A percentile compares a stretch with the other conserved stretches of the same genome.
Evolutionary conservation across 2,113 vertebrate species (phyloP).

Genomic region (Coreoperca whiteheadi): DNA sequence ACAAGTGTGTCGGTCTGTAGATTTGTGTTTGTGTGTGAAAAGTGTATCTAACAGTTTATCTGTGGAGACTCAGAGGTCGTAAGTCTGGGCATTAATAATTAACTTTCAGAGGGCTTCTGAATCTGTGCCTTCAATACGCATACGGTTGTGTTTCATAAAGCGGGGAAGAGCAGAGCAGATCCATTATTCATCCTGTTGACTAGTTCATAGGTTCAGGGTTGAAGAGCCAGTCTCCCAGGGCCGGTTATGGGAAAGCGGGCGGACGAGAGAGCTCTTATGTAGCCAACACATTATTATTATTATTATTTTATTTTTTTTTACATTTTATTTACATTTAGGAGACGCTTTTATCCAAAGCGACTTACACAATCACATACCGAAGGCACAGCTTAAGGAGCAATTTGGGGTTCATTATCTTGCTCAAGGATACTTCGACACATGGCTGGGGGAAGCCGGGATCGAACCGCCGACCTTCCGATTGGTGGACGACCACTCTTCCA

Average conservation of each 20-base stretch:
- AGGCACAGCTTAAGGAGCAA: no score
- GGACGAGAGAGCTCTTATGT: neutral
- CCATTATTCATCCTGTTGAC: slow-evolving; percentile 67
- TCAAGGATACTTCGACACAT: no score
- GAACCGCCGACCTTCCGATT: no score
- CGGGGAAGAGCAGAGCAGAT: slow-evolving; percentile 22
- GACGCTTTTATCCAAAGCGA: no score
- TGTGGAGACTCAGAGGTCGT: slow-evolving; percentile 4
- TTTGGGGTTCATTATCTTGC: no score
- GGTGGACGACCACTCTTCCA: no score
- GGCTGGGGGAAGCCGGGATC: no score
- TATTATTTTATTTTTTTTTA: no score
- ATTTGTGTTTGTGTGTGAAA: slow-evolving; percentile 9
- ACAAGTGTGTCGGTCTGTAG: neutral
- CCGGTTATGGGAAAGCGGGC: slow-evolving; percentile 22
- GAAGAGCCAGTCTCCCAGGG: slow-evolving; percentile 44
- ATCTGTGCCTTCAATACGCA: slow-evolving; percentile 22
- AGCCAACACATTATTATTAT: slow-evolving; percentile 23
- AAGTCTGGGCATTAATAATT: slow-evolving; percentile 53
- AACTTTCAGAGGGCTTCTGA: slow-evolving; percentile 37
- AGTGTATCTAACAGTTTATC: slow-evolving; percentile 38
- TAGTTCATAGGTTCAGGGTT: slow-evolving; percentile 45
- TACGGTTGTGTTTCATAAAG: slow-evolving; percentile 25
- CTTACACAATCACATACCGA: no score
- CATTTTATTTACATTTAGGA: no score